Percentiles rank a stretch among this genome's conserved stretches.
Conservation (phyloP, 1,140 invertebrate genomes). For the Rhynchophorus ferrugineus region DNA sequence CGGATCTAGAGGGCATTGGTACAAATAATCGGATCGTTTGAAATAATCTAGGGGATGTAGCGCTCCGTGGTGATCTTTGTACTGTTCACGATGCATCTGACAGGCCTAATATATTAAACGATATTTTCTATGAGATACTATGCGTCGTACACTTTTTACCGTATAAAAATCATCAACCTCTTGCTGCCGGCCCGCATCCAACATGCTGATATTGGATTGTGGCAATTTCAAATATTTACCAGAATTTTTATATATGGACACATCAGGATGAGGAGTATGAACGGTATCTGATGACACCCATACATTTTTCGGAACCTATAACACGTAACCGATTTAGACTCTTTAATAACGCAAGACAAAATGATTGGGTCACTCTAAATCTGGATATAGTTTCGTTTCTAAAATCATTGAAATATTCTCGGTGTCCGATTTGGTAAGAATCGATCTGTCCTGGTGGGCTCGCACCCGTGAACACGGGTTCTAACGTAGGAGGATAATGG, state of each 20-base stretch:
- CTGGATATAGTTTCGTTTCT: slow-evolving; percentile 38
- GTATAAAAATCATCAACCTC: slow-evolving; percentile 49
- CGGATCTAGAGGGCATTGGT: slow-evolving; percentile 46
- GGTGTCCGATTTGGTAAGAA: slow-evolving; percentile 20
- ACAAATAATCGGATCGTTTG: slow-evolving; percentile 42
- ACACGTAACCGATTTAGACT: slow-evolving; percentile 1
- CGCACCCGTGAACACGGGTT: slow-evolving; percentile 33
- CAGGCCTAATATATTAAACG: slow-evolving; percentile 40
- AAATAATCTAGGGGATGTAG: slow-evolving; percentile 49
- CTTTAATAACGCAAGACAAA: slow-evolving; percentile 5
- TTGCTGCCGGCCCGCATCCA: slow-evolving; percentile 43
- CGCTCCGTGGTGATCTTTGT: slow-evolving; percentile 46
- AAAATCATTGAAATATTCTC: slow-evolving; percentile 38
- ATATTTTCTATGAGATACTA: slow-evolving; percentile 1
- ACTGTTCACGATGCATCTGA: slow-evolving; percentile 50
- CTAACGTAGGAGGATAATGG: slow-evolving; percentile 31
- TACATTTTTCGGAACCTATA: slow-evolving; percentile 35
- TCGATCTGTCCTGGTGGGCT: slow-evolving; percentile 29
- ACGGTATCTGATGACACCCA: slow-evolving; percentile 41
- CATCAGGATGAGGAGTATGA: slow-evolving; percentile 42
- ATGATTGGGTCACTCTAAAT: slow-evolving; percentile 31
- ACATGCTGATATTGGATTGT: slow-evolving; percentile 41
- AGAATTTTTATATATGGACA: slow-evolving; percentile 39
- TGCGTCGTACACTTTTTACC: slow-evolving; percentile 27
- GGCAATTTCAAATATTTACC: slow-evolving; percentile 30